Evolutionary conservation across 2,888 invertebrate genomes (phyloP), one percentile per base, ranked within the genome.

Genomic region (Smittia aterrima): DNA sequence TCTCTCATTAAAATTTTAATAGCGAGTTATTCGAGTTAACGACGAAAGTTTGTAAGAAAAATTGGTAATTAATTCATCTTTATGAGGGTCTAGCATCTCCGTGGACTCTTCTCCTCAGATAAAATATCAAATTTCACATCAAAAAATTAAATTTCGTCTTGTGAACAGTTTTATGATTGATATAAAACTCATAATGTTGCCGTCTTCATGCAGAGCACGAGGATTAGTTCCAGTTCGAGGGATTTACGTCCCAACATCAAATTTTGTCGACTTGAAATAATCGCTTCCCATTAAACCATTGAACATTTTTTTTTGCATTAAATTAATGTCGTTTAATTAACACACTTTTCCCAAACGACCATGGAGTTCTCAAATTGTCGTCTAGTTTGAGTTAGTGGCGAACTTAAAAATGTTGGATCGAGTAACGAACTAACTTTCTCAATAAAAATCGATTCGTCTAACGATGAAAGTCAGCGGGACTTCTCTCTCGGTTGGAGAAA

Each of bases 161-260:
- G 47, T 13, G 13, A 47, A 11, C 38, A 47, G 40, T 67, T 71
- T 71, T 54, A 71, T 71, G 70, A 54, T 71, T 68, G 68, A 68
- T 47, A 68, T 68, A 68, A 68, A 68, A 68, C 41, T 68, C 68
- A 24, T 68, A 41, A 24, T 18, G 20, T n/a, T 13, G 16, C 16
- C 18, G 20, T 38, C 20, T 41, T 18, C 25, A 13, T 66, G 62
- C 7, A 9, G 62, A 13, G 9, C 11, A 20, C 41, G 47, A 47
- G 54, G 54, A 71, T 71, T 71, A 71, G 54, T 71, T 71, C 70
- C 70, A 71, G 47, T 54, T 54, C 18, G 47, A 71, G 54, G 53
- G 27, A 16, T 71, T 27, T 41, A 16, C 24, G 27, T 27, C 32
- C 18, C 20, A 18, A 40, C 66, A 66, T 66, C 4, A 66, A 27